Evolutionary conservation across 2,888 invertebrate species (phyloP), one percentile per base, ranked within the genome.

Genomic region (Acronicta psi): DNA sequence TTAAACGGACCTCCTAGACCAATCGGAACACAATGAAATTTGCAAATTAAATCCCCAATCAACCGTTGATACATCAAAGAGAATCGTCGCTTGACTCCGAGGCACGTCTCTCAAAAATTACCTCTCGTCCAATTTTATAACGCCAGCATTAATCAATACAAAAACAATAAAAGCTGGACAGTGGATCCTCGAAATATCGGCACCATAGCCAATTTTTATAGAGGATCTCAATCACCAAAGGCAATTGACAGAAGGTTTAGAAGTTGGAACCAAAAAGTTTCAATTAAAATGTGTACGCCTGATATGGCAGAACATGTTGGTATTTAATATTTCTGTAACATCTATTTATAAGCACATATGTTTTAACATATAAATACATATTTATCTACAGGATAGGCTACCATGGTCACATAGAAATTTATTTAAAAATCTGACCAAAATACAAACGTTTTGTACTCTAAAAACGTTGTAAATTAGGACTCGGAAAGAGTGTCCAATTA

Each of bases 151-250:
- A 69, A 72, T 72, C 72, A 69, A 73, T 69, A 73, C 62, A 63
- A 67, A 65, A 69, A 67, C 73, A 69, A 73, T 73, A 73, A 73
- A 73, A 67, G 55, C 59, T 57, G 53, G 61, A 57, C 59, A 67
- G 63, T 37, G 55, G 57, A 57, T 67, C 53, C 53, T 55, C 55
- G 52, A 72, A 65, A 72, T 63, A 67, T 69, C 67, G 53, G 46
- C 50, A 42, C 59, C 62, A 69, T 59, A 61, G 59, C 69, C 66
- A 66, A 62, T 72, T 72, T 68, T 73, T 72, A 69, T 72, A 53
- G 56, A 72, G 43, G 41, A 47, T 11, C 8, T 14, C 40, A 36
- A 54, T 20, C 0, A 34, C 3, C 5, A 9, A 37, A 6, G 2
- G 1, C 8, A 2, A 10, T 0, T 6, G 7, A 8, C 13, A 68